phyloP scores from a whole-genome alignment of 92 coral and sea anemone species.

The Ricordea florida region DNA sequence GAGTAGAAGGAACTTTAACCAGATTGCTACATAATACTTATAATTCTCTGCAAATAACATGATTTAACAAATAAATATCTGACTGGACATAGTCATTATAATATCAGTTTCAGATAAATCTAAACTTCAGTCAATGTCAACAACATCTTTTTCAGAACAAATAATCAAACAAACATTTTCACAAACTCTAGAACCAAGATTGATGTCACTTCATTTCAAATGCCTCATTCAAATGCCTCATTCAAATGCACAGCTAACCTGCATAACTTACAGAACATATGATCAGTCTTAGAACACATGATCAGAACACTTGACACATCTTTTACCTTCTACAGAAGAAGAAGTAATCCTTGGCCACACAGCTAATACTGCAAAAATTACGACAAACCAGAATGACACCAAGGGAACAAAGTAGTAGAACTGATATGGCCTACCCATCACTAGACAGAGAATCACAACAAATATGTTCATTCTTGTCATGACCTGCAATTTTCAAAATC shows the following conservation, averaged over 20 bases:
- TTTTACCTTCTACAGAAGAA: constrained; percentile 81
- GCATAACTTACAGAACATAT: not conserved
- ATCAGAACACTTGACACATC: not conserved
- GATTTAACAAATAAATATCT: not conserved
- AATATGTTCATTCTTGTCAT: constrained; percentile 92
- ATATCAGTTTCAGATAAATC: too few relatives aligned
- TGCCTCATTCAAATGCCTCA: too few relatives aligned
- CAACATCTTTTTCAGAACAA: too few relatives aligned
- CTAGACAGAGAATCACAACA: constrained; percentile 80
- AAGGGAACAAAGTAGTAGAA: constrained; percentile 97
- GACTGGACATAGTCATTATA: too few relatives aligned
- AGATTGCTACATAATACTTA: constrained; percentile 71
- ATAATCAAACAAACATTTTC: too few relatives aligned
- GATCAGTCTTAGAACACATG: not conserved
- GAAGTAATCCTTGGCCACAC: constrained; percentile 89
- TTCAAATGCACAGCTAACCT: too few relatives aligned
- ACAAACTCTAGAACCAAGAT: too few relatives aligned
- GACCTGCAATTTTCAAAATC: constrained; percentile 57
- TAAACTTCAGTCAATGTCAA: too few relatives aligned
- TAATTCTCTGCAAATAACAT: constrained; percentile 72
- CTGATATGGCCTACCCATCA: constrained; percentile 98
- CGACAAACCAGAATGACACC: constrained; percentile 92
- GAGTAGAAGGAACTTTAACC: constrained; percentile 77
- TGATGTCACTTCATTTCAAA: too few relatives aligned
- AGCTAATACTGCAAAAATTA: constrained; percentile 70